These are phyloP conservation scores for Apocheima hispidaria DNA, from an alignment of 2,888 invertebrate species.

Conservation along the genomic window DNA sequence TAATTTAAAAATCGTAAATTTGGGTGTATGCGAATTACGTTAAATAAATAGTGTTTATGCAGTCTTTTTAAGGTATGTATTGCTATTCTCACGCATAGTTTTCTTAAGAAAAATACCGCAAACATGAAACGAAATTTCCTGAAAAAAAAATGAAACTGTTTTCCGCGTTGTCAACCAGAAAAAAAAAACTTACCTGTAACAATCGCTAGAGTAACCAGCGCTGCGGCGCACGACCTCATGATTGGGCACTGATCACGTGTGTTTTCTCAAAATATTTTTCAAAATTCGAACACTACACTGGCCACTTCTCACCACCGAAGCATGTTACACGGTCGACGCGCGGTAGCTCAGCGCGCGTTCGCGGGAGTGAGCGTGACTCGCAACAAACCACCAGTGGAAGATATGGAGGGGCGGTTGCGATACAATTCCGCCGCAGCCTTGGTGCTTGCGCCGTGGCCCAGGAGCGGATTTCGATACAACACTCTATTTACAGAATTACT, in stretches of 20 bases:
- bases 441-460: slow-evolving; percentile 15
- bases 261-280: slow-evolving; percentile 54
- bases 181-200: slow-evolving; percentile 67
- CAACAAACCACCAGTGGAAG: slow-evolving; percentile 55
- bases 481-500: slow-evolving; percentile 34
- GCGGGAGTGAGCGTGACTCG: slow-evolving; percentile 62
- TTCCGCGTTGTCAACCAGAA: slow-evolving; percentile 5
- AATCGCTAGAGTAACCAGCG: slow-evolving; percentile 69
- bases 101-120: not conserved
- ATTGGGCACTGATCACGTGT: slow-evolving; percentile 65
- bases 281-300: slow-evolving; percentile 74
- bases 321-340: slow-evolving; percentile 75
- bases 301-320: slow-evolving; percentile 77
- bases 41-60: not conserved
- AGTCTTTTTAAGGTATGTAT: not conserved
- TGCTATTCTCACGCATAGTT: not conserved
- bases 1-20: not conserved
- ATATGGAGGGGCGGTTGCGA: slow-evolving; percentile 64
- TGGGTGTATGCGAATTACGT: not conserved
- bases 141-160: slow-evolving; percentile 9
- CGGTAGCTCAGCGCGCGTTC: slow-evolving; percentile 78
- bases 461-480: slow-evolving; percentile 23
- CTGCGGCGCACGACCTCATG: slow-evolving; percentile 77
- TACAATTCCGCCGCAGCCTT: slow-evolving; percentile 50
- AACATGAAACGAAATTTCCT: slow-evolving; percentile 6